These are phyloP conservation scores for Ceratina japonica DNA, from an alignment of 1,140 invertebrate species.

Conservation along the genomic window DNA sequence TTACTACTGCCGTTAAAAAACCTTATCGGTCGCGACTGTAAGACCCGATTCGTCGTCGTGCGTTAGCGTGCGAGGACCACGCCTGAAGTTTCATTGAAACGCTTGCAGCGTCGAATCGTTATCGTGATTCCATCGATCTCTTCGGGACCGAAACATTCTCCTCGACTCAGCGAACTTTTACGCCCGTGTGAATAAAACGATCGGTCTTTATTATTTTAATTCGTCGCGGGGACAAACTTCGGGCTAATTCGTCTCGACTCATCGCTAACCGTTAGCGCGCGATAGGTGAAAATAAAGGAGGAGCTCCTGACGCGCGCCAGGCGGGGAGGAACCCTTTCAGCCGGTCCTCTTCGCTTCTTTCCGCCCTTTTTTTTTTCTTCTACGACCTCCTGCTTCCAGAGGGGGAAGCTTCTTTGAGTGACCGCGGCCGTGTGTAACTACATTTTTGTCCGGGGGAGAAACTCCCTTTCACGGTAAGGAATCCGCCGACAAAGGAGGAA, in stretches of 20 bases:
- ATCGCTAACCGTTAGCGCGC: constrained; percentile 21
- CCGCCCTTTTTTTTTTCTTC: background rate
- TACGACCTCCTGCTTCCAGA: background rate
- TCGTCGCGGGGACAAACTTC: too few species aligned
- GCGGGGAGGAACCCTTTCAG: background rate
- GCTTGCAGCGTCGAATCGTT: background rate
- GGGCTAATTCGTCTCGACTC: too few species aligned
- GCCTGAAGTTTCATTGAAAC: constrained; percentile 36
- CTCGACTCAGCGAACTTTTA: too few species aligned
- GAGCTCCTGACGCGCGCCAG: constrained; percentile 19
- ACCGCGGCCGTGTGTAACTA: constrained; percentile 41
- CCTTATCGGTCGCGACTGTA: background rate
- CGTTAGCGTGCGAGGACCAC: background rate
- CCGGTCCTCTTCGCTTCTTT: constrained; percentile 5
- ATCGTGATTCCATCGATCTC: background rate
- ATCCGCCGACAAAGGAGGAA: constrained; percentile 23
- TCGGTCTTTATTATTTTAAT: too few species aligned
- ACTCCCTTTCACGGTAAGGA: constrained; percentile 30
- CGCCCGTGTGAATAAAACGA: too few species aligned
- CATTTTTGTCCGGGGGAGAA: constrained; percentile 40
- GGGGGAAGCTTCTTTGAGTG: constrained; percentile 55
- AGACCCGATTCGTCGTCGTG: background rate
- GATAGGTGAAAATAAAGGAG: constrained; percentile 53
- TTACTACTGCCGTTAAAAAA: constrained; percentile 54
- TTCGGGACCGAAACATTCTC: background rate